phyloP scores from a whole-genome alignment of 2,797 vertebrate genomes.

The Gymnocypris eckloni region DNA sequence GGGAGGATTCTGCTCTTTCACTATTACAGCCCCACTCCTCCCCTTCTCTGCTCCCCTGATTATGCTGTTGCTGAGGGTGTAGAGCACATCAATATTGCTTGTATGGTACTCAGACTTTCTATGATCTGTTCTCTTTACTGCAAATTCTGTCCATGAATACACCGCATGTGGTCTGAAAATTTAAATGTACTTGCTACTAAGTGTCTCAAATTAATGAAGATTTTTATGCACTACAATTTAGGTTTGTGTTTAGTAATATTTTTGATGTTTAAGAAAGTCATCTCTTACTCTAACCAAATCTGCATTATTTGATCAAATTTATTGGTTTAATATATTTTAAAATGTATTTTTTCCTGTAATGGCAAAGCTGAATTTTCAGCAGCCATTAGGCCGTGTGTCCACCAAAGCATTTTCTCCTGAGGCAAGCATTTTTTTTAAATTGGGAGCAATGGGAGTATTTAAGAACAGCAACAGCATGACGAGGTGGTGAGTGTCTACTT shows the following conservation, averaged over 20 bases:
- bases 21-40: not conserved
- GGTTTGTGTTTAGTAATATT: not conserved
- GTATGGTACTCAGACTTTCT: not conserved
- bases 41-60: not conserved
- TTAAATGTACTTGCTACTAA: not conserved
- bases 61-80: constrained; percentile 8
- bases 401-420: not conserved
- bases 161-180: not conserved
- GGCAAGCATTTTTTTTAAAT: not conserved
- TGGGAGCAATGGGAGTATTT: not conserved
- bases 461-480: constrained; percentile 1
- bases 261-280: not conserved
- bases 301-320: not conserved
- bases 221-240: not conserved
- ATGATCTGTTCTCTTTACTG: not conserved
- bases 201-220: not conserved
- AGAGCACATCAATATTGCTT: constrained; percentile 17
- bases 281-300: not conserved
- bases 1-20: constrained; percentile 24
- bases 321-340: not conserved
- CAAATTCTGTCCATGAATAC: not conserved
- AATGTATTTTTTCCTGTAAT: not conserved
- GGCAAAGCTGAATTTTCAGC: not conserved
- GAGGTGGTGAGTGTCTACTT: not conserved
- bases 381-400: not conserved